Percentiles rank a stretch among this genome's conserved stretches.
Evolutionary conservation across 2,888 invertebrate species (phyloP).

Genomic region (Aphodius granarius): DNA sequence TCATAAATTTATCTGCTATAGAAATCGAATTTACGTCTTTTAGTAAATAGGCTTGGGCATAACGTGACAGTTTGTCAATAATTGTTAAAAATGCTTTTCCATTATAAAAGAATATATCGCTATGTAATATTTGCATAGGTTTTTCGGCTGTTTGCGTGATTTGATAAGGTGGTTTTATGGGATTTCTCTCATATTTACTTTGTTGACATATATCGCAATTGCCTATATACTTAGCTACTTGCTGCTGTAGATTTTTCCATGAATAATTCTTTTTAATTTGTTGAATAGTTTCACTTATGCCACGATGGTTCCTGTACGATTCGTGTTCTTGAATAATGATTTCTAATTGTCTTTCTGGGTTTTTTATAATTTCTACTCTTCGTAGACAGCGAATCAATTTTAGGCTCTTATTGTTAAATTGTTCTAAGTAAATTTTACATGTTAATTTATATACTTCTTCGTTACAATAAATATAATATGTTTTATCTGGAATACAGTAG

Average conservation of each 20-base stretch:
- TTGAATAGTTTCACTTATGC: not conserved
- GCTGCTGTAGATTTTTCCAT: not conserved
- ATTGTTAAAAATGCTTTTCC: not conserved
- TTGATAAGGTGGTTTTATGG: not conserved
- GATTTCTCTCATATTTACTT: not conserved
- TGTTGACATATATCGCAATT: not conserved
- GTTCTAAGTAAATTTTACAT: not conserved
- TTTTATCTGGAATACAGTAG: not conserved
- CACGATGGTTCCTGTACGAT: not conserved
- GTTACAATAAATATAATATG: not conserved
- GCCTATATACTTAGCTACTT: not conserved
- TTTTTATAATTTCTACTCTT: not conserved
- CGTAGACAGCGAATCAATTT: not conserved
- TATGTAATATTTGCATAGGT: not conserved
- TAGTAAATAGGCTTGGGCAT: not conserved
- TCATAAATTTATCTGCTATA: not conserved
- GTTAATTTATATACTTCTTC: constrained; percentile 6
- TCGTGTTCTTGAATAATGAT: not conserved
- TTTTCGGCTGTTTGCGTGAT: not conserved
- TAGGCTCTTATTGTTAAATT: not conserved
- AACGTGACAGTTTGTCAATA: not conserved
- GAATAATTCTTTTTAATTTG: not conserved
- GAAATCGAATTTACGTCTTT: not conserved
- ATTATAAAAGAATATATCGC: not conserved
- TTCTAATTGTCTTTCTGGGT: not conserved